Evolutionary conservation across 2,888 invertebrate genomes (phyloP), one percentile per base, ranked within the genome.

Genomic region (Drosophila imparisetae): DNA sequence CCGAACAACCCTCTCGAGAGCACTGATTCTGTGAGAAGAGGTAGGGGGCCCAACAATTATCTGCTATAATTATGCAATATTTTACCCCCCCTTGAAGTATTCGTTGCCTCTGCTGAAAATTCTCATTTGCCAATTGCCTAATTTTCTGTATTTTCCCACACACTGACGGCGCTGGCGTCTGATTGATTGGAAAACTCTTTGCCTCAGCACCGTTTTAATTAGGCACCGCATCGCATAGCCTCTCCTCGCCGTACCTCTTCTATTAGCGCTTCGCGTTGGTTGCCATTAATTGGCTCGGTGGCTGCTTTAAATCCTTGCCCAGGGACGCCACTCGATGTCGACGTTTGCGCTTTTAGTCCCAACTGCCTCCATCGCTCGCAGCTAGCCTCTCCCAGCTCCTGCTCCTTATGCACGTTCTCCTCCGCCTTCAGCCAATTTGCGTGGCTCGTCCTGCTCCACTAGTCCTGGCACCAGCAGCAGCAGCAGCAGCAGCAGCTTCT

Each of bases 171-270:
- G 74, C 75, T 73, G 71, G 64, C 69, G 55, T 72, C 79, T 87
- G 91, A 90, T 90, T 89, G 91, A 90, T 90, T 90, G 90, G 84
- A 83, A 87, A 87, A 76, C 74, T 78, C 64, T 75, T 70, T 80
- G 66, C 66, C 48, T 64, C 61, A 61, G 75, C 78, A 67, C 67
- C 81, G 55, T 86, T 80, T 86, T 85, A 85, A 85, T 85, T 85
- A 85, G 89, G 68, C 79, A 66, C 80, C 63, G 71, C 64, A 61
- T 45, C 74, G 18, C 40, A 38, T 21, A 10, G 50, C 13, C 50
- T 50, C 30, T n/a, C 48, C 48, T 27, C 11, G 38, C 21, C 18
- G 27, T 13, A 2, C 32, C 13, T 40, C 27, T 34, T 13, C 38
- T 32, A 21, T n/a, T 40, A 36, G 36, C 32, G 54, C 59, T 67